A percentile compares a stretch with the other conserved stretches of the same genome.
Evolutionary conservation across 1,140 invertebrate species (phyloP).

Genomic region (Heliconius nattereri): DNA sequence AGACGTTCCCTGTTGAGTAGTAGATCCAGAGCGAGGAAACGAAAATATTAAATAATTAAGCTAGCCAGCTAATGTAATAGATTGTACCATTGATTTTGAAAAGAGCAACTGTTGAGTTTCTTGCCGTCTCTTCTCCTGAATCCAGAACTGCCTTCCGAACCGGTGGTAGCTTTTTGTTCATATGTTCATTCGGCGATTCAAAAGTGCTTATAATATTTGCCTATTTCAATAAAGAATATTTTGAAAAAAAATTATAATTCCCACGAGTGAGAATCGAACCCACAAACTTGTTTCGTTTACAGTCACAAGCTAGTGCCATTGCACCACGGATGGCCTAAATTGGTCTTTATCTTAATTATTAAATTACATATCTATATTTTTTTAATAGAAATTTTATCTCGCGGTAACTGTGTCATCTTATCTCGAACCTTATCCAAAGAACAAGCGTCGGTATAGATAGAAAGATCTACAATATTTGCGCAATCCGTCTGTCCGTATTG

Average conservation of each 20-base stretch:
- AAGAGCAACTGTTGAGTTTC: no score
- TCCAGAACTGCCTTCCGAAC: no score
- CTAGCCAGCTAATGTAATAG: no score
- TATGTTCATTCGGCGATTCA: no score
- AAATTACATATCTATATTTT: background rate
- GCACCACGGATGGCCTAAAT: background rate
- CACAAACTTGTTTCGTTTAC: background rate
- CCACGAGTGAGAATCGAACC: background rate
- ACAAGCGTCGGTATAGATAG: slow-evolving; percentile 1
- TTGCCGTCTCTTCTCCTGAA: no score
- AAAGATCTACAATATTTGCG: slow-evolving; percentile 18
- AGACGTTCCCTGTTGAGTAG: background rate
- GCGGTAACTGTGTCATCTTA: slow-evolving; percentile 18
- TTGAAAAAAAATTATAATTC: no score
- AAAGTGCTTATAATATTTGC: no score
- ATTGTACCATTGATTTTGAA: no score
- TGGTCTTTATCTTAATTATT: background rate
- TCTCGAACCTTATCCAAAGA: background rate
- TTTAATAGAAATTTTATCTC: slow-evolving; percentile 9
- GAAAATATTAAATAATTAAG: background rate
- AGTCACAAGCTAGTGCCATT: no score
- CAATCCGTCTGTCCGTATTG: slow-evolving; percentile 30
- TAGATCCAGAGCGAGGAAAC: background rate
- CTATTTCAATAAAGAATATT: no score
- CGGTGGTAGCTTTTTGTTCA: no score